Base-by-base conservation (phyloP, 92 coral and sea anemone genomes). In the Parazoanthus swiftii region DNA sequence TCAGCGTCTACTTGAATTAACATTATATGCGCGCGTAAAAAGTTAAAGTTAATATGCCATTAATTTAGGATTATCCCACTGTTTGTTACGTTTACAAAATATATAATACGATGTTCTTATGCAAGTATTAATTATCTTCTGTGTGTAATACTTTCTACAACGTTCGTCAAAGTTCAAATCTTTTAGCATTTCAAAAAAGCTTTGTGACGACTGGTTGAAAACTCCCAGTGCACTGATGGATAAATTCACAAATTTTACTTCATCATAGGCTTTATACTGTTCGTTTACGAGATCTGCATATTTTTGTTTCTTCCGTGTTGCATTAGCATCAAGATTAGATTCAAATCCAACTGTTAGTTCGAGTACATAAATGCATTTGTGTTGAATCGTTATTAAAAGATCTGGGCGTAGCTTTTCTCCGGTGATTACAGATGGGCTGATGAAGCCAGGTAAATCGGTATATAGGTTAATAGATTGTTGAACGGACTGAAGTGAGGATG, bases 281-380 rank as follows among this genome's bases (percentile, higher is more conserved):
- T 82, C 76, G 5, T 33, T 82, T 51, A 82, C 63, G 15, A 82
- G 21, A n/a, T 82, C 43, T 37, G 10, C 25, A 20, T 82, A 82
- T 63, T 82, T 82, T 18, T n/a, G 33, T 51, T 35, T 56, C 63
- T 82, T 66, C 35, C 86, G 86, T 6, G 14, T 59, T 65, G 48
- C 86, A 82, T 82, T 82, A 21, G 29, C 63, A 20, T 59, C 15
- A 33, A 82, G 86, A 63, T 82, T 82, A 36, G 86, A 63, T 35
- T 82, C 86, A 15, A 44, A 82, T 4, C 86, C 89, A 76, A 86
- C 89, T 54, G 89, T 86, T 86, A 86, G 81, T 86, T 86, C 89
- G 16, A 86, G 83, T 10, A 81, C 54, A 76, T 86, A 77, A 25
- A 77, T 50, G 56, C 56, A 50, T 50, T 50, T 50, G 56, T 50